Conservation (phyloP, 2,797 vertebrate genomes). For the Rhynchotus rufescens region DNA sequence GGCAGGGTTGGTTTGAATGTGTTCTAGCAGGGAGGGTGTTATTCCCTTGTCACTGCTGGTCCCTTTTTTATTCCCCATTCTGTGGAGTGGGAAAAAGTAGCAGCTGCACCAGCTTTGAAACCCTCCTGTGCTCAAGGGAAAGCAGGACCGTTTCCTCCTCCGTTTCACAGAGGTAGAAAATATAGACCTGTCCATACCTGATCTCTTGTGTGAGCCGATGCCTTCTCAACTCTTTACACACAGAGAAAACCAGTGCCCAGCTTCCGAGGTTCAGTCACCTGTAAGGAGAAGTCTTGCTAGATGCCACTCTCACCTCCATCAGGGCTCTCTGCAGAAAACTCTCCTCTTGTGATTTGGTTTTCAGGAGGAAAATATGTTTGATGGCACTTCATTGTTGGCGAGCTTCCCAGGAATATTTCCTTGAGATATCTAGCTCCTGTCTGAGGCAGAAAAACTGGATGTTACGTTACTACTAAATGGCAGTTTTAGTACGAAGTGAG, state of each 20-base stretch:
- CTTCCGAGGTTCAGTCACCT: not conserved
- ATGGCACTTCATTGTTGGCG: accelerated
- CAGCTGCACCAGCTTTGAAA: not conserved
- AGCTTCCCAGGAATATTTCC: not conserved
- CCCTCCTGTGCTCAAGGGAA: not conserved
- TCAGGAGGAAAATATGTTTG: not conserved
- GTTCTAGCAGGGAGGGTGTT: constrained; percentile 25
- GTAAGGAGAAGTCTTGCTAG: not conserved
- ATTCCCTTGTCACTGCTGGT: not conserved
- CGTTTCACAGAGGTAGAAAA: not conserved
- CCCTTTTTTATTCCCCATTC: not conserved
- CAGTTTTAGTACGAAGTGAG: not conserved
- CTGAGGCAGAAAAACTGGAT: not conserved
- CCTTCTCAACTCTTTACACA: not conserved
- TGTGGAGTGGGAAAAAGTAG: not conserved
- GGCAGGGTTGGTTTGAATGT: not conserved
- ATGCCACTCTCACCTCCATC: accelerated
- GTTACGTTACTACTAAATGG: not conserved
- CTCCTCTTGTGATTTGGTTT: not conserved
- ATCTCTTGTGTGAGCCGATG: not conserved
- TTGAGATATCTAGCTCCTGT: not conserved
- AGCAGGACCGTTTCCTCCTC: not conserved
- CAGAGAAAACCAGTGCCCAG: not conserved
- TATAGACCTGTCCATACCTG: not conserved
- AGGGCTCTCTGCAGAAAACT: not conserved